Conservation (phyloP, 2,113 vertebrate genomes). For the Myiozetetes cayanensis region DNA sequence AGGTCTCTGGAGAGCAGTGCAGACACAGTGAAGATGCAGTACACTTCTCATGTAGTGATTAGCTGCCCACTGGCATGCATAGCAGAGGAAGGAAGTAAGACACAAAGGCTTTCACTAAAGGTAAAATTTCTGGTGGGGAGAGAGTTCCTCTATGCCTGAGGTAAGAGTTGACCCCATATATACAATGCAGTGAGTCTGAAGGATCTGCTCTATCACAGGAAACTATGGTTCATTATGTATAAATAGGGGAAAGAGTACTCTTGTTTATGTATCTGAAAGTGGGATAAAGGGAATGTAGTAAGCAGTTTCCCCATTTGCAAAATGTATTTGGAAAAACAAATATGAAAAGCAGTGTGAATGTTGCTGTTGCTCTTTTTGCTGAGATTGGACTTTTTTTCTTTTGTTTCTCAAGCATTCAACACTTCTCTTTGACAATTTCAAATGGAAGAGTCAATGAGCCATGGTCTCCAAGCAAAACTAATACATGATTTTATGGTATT, state of each 20-base stretch:
- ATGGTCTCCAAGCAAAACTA: not conserved
- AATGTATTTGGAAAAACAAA: not conserved
- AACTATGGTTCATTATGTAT: fast-evolving
- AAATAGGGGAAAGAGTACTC: not conserved
- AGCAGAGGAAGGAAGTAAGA: not conserved
- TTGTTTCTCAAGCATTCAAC: not conserved
- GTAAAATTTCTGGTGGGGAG: not conserved
- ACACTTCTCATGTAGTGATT: not conserved
- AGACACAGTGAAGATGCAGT: not conserved
- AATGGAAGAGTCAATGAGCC: not conserved
- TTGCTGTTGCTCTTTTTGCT: not conserved
- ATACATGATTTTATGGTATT: not conserved
- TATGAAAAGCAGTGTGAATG: not conserved
- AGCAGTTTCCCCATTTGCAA: not conserved
- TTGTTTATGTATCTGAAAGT: not conserved
- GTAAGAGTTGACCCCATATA: not conserved
- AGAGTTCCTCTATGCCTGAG: fast-evolving
- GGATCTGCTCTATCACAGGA: not conserved
- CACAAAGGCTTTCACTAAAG: not conserved
- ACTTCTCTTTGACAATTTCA: not conserved
- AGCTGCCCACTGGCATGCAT: not conserved
- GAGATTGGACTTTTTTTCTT: not conserved
- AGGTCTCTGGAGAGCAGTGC: not conserved
- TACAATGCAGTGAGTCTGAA: not conserved
- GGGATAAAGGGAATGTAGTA: not conserved